Percentiles rank a stretch among this genome's conserved stretches.
Evolutionary conservation across 1,140 invertebrate genomes (phyloP).

Genomic region (Drosophila suzukii): DNA sequence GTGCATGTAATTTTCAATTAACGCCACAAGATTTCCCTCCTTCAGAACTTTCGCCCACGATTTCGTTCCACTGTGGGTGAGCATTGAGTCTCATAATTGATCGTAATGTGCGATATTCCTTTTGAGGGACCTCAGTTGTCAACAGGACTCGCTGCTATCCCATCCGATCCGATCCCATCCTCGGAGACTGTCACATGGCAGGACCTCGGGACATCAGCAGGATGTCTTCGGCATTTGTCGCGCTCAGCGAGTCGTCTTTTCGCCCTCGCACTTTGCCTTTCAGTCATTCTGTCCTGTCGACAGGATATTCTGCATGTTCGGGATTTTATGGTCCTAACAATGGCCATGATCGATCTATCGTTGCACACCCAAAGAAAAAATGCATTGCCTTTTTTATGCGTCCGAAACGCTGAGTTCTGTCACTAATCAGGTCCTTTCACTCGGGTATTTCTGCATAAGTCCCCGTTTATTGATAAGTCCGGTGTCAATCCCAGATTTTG

Average conservation of each 20-base stretch:
- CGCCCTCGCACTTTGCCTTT: conserved; percentile 43
- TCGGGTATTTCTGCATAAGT: conserved; percentile 35
- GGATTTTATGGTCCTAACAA: conserved; percentile 48
- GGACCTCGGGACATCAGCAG: conserved; percentile 16
- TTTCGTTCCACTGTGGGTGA: conserved; percentile 72
- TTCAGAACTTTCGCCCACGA: conserved; percentile 35
- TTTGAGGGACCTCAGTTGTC: conserved; percentile 49
- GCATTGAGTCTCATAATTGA: conserved; percentile 81
- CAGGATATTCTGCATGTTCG: conserved; percentile 20
- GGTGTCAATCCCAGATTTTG: conserved; percentile 62
- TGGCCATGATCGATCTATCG: conserved; percentile 53
- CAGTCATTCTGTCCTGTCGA: conserved; percentile 35
- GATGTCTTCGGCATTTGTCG: conserved; percentile 39
- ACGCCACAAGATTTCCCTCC: conserved; percentile 70
- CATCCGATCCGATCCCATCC: background rate
- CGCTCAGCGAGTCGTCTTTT: conserved; percentile 33
- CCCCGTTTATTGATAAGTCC: conserved; percentile 73
- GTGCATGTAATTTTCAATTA: conserved; percentile 79
- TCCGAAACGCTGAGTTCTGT: conserved; percentile 16
- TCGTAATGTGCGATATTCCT: conserved; percentile 77
- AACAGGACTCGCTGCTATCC: conserved; percentile 36
- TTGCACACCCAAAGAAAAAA: conserved; percentile 2
- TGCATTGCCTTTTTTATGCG: conserved; percentile 61
- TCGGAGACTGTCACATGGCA: conserved; percentile 39
- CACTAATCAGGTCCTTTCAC: conserved; percentile 32